Evolutionary conservation across 2,113 vertebrate genomes (phyloP).

Genomic region (Martes martes): DNA sequence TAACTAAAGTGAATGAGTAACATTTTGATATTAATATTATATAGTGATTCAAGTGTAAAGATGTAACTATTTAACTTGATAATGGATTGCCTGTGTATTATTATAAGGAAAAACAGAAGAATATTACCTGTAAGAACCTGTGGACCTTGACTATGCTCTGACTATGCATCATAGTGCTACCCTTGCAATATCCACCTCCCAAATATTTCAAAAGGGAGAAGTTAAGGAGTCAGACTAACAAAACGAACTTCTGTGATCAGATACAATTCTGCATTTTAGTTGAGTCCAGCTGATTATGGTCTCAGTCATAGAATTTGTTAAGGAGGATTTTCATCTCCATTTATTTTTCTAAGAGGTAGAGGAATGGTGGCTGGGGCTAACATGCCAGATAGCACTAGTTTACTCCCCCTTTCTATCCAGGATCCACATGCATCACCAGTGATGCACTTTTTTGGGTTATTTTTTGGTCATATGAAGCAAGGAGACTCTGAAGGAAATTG

Average conservation of each 20-base stretch:
- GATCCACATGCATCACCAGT: not conserved
- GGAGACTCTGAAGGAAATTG: not conserved
- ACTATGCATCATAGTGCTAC: not conserved
- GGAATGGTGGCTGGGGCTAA: too few relatives aligned
- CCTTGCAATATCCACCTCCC: not conserved
- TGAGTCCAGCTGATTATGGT: too few relatives aligned
- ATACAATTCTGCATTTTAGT: not conserved
- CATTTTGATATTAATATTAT: not conserved
- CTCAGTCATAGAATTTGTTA: too few relatives aligned
- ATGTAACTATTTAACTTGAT: not conserved
- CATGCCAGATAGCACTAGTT: fast-evolving
- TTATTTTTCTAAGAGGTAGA: not conserved
- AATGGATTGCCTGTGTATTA: not conserved
- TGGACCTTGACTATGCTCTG: not conserved
- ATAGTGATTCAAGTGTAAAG: not conserved
- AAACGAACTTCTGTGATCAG: not conserved
- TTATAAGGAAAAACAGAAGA: not conserved
- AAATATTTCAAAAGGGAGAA: not conserved
- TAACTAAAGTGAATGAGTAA: constrained; percentile 15
- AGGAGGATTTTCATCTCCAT: too few relatives aligned
- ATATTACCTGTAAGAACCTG: too few relatives aligned
- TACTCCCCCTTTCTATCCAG: not conserved
- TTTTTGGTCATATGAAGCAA: not conserved
- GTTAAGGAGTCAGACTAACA: not conserved
- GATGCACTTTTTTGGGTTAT: not conserved